These are phyloP conservation scores for Liasis olivaceus DNA, from an alignment of 2,797 vertebrate species.

Conservation along the genomic window DNA sequence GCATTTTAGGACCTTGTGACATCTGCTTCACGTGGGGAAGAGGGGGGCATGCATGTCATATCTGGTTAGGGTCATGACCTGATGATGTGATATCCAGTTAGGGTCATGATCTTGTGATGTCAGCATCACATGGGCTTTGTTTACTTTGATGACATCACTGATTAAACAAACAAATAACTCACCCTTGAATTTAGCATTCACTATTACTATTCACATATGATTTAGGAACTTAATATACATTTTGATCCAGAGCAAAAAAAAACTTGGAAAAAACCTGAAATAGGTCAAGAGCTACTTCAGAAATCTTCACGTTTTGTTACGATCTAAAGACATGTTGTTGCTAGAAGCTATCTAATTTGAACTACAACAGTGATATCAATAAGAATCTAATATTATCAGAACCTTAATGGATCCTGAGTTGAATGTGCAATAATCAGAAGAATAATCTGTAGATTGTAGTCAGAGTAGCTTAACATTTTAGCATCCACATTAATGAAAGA, in stretches of 20 bases:
- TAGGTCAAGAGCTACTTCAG: not conserved
- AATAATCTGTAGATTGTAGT: not conserved
- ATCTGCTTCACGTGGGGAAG: too few relatives aligned
- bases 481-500: not conserved
- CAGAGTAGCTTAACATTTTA: not conserved
- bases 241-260: not conserved
- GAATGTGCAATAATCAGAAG: not conserved
- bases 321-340: not conserved
- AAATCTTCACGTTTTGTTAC: not conserved
- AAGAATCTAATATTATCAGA: not conserved
- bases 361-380: not conserved
- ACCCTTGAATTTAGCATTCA: too few relatives aligned
- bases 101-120: too few relatives aligned
- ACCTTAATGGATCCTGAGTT: not conserved
- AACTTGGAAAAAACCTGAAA: not conserved
- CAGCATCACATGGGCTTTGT: too few relatives aligned
- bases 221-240: not conserved
- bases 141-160: too few relatives aligned
- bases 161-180: too few relatives aligned
- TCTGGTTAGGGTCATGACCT: too few relatives aligned
- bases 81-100: too few relatives aligned
- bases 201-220: not conserved
- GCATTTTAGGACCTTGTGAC: too few relatives aligned
- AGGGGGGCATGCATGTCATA: too few relatives aligned
- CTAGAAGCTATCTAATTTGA: not conserved